Evolutionary conservation across 2,113 vertebrate genomes (phyloP).

Genomic region (Trogon melanurus): DNA sequence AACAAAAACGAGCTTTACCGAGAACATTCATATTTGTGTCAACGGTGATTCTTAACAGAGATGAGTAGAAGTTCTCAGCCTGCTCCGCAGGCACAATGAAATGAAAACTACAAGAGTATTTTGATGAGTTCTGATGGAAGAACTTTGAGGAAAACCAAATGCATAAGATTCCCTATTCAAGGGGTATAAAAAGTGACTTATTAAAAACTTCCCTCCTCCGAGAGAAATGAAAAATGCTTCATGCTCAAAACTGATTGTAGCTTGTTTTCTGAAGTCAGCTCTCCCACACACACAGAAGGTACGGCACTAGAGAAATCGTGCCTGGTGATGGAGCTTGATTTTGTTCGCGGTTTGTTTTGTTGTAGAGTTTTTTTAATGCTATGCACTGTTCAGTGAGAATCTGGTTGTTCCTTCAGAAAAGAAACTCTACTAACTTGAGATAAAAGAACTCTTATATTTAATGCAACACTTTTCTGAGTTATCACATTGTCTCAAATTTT

Average conservation of each 20-base stretch:
- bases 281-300: not conserved
- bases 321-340: not conserved
- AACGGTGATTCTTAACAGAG: not conserved
- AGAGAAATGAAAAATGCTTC: not conserved
- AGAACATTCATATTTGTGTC: not conserved
- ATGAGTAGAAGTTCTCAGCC: not conserved
- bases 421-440: not conserved
- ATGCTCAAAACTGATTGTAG: not conserved
- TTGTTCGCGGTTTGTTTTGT: not conserved
- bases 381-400: not conserved
- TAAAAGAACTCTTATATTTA: not conserved
- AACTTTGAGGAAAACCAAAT: not conserved
- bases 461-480: not conserved
- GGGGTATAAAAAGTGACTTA: not conserved
- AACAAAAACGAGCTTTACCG: not conserved
- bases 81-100: fast-evolving
- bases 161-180: not conserved
- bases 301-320: not conserved
- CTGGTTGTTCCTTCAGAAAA: not conserved
- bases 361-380: not conserved
- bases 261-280: not conserved
- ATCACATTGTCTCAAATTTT: not conserved
- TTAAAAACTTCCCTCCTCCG: not conserved
- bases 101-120: not conserved
- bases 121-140: no score